Evolutionary conservation across 2,113 vertebrate genomes (phyloP), one percentile per base, ranked within the genome.

Genomic region (Heterotilapia buettikoferi): DNA sequence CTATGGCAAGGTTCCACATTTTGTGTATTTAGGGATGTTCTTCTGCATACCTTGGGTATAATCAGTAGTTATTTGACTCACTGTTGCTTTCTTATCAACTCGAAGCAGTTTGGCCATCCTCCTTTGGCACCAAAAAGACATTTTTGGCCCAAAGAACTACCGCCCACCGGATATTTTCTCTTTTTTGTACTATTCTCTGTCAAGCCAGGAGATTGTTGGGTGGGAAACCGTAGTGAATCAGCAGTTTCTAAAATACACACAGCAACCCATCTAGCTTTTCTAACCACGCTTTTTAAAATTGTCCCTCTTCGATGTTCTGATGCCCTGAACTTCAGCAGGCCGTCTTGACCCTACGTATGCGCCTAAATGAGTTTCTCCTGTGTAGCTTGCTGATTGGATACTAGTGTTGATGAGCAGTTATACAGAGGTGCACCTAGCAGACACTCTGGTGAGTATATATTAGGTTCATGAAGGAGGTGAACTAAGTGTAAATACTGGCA

Each of bases 401-500:
- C 3, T 14, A 24, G 0, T 14, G 0, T 43, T 43, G 3, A 43
- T 8, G 38, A 24, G 38, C 36, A 11, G 40, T 73, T 29, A 0
- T 29, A 45, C 40, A 47, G 40, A 73, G 40, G 40, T 73, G 68
- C 14, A 73, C 21, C 21, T 73, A 18, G 43, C 68, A 73, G 40
- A 47, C 40, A 5, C 24, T 45, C 21, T 16, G 7, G 68, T 18
- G 68, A 45, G 68, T 4, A 47, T 47, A 47, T 47, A 73, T 29
- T 3, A 47, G 13, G 40, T 26, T 19, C 14, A 47, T 29, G 24
- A 0, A 14, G 50, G 38, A 73, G 18, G 6, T 73, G 19, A 8
- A 0, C 63, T 57, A 29, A 3, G 18, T 24, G 38, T 47, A 5
- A 61, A 61, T 18, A n/a, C 2, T 0, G 0, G 21, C 43, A 18